Conservation (phyloP, 2,113 vertebrate genomes). For the Caranx ignobilis region DNA sequence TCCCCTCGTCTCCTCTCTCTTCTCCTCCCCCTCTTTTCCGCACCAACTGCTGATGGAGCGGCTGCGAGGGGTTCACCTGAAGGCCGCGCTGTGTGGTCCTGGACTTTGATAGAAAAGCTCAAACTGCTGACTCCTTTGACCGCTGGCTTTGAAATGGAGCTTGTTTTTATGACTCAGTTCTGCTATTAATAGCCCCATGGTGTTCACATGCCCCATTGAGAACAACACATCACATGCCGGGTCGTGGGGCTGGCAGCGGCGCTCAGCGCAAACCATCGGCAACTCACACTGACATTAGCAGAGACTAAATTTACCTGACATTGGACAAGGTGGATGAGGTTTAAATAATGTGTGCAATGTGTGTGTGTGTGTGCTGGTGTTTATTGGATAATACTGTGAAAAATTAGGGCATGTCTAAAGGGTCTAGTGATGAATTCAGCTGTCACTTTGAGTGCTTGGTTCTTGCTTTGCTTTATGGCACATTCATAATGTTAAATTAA, state of each 20-base stretch:
- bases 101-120: conserved; percentile 54
- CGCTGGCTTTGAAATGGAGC: conserved; percentile 63
- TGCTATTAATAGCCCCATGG: conserved; percentile 76
- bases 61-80: conserved; percentile 40
- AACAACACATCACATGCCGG: conserved; percentile 48
- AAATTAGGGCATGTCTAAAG: conserved; percentile 22
- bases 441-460: conserved; percentile 26
- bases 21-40: not conserved
- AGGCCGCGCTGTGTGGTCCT: not conserved
- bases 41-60: conserved; percentile 25
- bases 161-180: conserved; percentile 65
- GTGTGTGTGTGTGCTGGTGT: conserved; percentile 23
- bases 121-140: conserved; percentile 74
- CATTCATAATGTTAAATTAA: conserved; percentile 72
- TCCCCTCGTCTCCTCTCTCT: not conserved
- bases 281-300: conserved; percentile 45
- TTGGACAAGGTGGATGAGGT: conserved; percentile 56
- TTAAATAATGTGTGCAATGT: conserved; percentile 16
- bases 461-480: conserved; percentile 63
- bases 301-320: conserved; percentile 70
- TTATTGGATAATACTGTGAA: conserved; percentile 24
- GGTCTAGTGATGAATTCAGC: conserved; percentile 28
- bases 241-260: conserved; percentile 46
- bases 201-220: conserved; percentile 57
- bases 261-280: conserved; percentile 30